Evolutionary conservation across 2,888 invertebrate species (phyloP).

Genomic region (Ophion ventricosus): DNA sequence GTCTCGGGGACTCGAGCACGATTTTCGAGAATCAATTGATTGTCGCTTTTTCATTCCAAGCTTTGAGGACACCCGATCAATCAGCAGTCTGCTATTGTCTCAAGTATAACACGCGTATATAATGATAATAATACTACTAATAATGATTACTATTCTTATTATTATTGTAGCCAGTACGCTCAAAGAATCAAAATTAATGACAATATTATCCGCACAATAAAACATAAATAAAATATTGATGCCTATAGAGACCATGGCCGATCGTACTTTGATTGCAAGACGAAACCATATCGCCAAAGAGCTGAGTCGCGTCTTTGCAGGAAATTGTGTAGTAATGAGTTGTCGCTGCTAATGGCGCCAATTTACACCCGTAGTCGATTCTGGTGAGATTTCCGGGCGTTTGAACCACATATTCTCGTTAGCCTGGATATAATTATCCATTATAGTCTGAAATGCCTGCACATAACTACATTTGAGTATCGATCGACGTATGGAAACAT

Average conservation of each 20-base stretch:
- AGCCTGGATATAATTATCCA: not conserved
- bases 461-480: slow-evolving; percentile 7
- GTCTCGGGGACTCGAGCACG: too few species aligned
- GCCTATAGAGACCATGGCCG: not conserved
- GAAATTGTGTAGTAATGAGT: not conserved
- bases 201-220: not conserved
- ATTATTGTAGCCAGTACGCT: too few species aligned
- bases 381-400: not conserved
- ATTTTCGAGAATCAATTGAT: too few species aligned
- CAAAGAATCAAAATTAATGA: not conserved
- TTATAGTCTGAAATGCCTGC: not conserved
- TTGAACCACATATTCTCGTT: not conserved
- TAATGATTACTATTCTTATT: too few species aligned
- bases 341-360: not conserved
- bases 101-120: too few species aligned
- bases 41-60: too few species aligned
- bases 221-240: not conserved
- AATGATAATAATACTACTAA: too few species aligned
- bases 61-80: too few species aligned
- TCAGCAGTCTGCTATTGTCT: too few species aligned
- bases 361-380: not conserved
- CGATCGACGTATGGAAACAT: not conserved
- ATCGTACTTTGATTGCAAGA: not conserved
- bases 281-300: not conserved
- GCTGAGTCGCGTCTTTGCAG: not conserved